These are phyloP conservation scores for Apantesis nais DNA, from an alignment of 2,888 invertebrate species.

Conservation along the genomic window DNA sequence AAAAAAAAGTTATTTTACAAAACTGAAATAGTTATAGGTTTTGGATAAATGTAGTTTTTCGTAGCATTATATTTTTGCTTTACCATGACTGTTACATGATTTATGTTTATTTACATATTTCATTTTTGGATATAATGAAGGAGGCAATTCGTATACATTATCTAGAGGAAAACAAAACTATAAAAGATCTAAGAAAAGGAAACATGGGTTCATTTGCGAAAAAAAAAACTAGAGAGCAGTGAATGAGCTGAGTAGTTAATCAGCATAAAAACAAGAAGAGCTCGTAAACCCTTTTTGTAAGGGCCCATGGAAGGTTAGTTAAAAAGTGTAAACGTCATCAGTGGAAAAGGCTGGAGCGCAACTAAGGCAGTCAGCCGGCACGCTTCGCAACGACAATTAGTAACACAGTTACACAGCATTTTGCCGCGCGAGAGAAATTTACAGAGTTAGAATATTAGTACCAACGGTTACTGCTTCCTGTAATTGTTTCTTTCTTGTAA, in stretches of 20 bases:
- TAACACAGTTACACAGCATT: conserved; percentile 29
- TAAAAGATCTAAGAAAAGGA: conserved; percentile 13
- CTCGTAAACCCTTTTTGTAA: conserved; percentile 43
- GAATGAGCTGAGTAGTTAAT: conserved; percentile 39
- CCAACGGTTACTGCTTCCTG: conserved; percentile 18
- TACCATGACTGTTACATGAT: background rate
- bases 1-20: background rate
- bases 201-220: conserved; percentile 12
- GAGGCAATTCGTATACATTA: background rate
- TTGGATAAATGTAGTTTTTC: background rate
- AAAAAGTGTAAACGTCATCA: conserved; percentile 54
- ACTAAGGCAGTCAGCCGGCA: conserved; percentile 43
- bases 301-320: conserved; percentile 44
- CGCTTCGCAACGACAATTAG: conserved; percentile 34
- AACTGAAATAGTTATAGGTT: background rate
- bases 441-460: conserved; percentile 11
- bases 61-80: background rate
- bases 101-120: conserved; percentile 4
- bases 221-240: conserved; percentile 15
- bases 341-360: conserved; percentile 34
- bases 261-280: conserved; percentile 38
- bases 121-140: background rate
- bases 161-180: conserved; percentile 3
- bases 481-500: conserved; percentile 28
- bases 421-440: conserved; percentile 5